Evolutionary conservation across 2,113 vertebrate species (phyloP).

Genomic region (Chionis minor): DNA sequence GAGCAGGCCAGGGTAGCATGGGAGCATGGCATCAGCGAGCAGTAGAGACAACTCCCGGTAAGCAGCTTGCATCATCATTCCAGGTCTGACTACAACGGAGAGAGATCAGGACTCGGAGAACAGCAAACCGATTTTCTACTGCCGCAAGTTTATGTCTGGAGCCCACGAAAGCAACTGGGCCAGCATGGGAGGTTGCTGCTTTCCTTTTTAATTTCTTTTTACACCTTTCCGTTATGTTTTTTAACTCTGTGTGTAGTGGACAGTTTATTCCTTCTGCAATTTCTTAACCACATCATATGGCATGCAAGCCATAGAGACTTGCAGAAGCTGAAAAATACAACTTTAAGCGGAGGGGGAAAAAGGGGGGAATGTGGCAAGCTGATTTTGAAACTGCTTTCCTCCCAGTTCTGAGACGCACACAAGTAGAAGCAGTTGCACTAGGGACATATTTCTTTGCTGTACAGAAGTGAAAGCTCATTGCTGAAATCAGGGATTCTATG

Average conservation of each 20-base stretch:
- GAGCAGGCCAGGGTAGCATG: slow-evolving; percentile 89
- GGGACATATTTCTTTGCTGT: slow-evolving; percentile 72
- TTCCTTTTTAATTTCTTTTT: slow-evolving; percentile 77
- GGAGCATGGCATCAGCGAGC: slow-evolving; percentile 91
- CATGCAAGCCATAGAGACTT: slow-evolving; percentile 39
- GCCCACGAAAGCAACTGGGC: slow-evolving; percentile 62
- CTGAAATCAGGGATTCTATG: slow-evolving; percentile 80
- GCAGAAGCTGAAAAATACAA: slow-evolving; percentile 62
- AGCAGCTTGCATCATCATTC: slow-evolving; percentile 40
- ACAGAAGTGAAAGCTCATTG: slow-evolving; percentile 74
- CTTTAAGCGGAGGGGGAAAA: background rate
- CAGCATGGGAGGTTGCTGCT: slow-evolving; percentile 80
- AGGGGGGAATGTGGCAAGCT: background rate
- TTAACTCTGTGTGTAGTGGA: slow-evolving; percentile 74
- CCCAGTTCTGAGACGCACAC: slow-evolving; percentile 69
- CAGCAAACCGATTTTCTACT: slow-evolving; percentile 62
- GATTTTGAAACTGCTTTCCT: slow-evolving; percentile 58
- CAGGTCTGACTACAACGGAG: slow-evolving; percentile 40
- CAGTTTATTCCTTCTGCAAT: slow-evolving; percentile 74
- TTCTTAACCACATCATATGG: slow-evolving; percentile 46
- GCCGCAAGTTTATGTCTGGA: slow-evolving; percentile 68
- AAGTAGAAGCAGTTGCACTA: slow-evolving; percentile 79
- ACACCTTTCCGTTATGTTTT: slow-evolving; percentile 65
- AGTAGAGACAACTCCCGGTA: slow-evolving; percentile 73
- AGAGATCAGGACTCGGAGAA: slow-evolving; percentile 58